These are phyloP conservation scores for Cottus gobio DNA, from an alignment of 2,113 vertebrate species.

Conservation along the genomic window DNA sequence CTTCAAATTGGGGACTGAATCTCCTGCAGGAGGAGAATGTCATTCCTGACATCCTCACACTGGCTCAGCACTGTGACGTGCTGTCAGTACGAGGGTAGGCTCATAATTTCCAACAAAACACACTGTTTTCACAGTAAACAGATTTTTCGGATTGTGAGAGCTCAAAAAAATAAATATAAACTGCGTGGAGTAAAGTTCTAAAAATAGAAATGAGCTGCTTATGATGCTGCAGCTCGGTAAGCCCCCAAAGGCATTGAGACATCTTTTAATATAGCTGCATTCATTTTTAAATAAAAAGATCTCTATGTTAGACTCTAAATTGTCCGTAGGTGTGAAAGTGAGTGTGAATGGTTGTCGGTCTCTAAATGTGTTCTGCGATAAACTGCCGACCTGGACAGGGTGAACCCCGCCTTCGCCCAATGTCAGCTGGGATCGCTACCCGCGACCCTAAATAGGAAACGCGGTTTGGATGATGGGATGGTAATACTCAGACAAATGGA, in stretches of 20 bases:
- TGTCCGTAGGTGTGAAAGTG: too few species aligned
- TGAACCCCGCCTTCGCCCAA: too few species aligned
- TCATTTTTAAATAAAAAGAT: neutral
- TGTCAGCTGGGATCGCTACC: too few species aligned
- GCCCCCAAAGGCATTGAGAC: neutral
- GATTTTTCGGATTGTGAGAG: neutral
- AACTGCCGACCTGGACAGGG: too few species aligned
- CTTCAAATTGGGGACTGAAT: conserved; percentile 98
- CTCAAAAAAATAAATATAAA: neutral
- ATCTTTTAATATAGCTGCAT: too few species aligned
- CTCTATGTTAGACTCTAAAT: too few species aligned
- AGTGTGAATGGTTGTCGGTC: too few species aligned
- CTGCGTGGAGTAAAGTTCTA: neutral
- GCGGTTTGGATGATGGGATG: too few species aligned
- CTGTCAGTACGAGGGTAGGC: conserved; percentile 94
- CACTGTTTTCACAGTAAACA: neutral
- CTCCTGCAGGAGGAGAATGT: conserved; percentile 98
- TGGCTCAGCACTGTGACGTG: conserved; percentile 96
- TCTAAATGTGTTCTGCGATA: too few species aligned
- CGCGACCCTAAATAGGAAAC: too few species aligned
- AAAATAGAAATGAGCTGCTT: neutral
- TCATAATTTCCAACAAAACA: neutral
- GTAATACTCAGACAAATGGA: too few species aligned
- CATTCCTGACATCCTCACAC: conserved; percentile 92
- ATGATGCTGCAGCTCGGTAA: neutral